Base-by-base conservation (phyloP, 2,113 vertebrate genomes). In the Nansenia antarctica region DNA sequence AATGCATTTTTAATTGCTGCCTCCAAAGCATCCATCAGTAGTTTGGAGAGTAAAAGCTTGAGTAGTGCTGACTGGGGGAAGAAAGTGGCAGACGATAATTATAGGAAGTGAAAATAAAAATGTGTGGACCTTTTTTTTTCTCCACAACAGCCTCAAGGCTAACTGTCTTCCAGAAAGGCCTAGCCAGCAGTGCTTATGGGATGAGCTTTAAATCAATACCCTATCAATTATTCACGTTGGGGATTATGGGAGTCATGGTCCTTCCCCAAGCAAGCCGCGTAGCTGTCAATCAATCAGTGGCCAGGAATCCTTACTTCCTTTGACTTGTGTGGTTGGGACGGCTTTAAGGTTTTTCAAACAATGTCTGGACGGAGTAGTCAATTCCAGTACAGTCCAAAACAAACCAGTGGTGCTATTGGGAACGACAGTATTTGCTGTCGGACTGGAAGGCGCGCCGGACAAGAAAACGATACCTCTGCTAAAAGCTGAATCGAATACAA, bases 161-260 rank as follows among this genome's bases (percentile, higher is more conserved):
- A 7, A 32, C 9, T 49, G 30, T 14, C 39, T 5, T 12, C 27
- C 29, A 45, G 42, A 57, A 59, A 52, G 74, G 57, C 24, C 6
- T 27, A 71, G 24, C 39, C n/a, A 29, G 35, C n/a, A 30, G 30
- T 62, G 20, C 35, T 58, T 62, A 65, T 3, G 24, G 26, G 77
- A 54, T 64, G 65, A 78, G 71, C 24, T 47, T 49, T 58, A 57
- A 80, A 79, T 84, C 76, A 84, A 83, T 79, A 74, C 63, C 34
- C n/a, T 73, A 86, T 83, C 69, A 78, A 86, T 84, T 72, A 80
- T 75, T 88, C n/a, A 71, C 70, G 42, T 62, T 49, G 68, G 61
- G 62, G 42, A 71, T 70, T 52, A 9, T 73, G 62, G 62, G 24
- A 63, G 70, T 67, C 7, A n/a, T 42, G 45, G 32, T 45, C 24